phyloP scores from a whole-genome alignment of 2,113 vertebrate species.

The Micronisus gabar region DNA sequence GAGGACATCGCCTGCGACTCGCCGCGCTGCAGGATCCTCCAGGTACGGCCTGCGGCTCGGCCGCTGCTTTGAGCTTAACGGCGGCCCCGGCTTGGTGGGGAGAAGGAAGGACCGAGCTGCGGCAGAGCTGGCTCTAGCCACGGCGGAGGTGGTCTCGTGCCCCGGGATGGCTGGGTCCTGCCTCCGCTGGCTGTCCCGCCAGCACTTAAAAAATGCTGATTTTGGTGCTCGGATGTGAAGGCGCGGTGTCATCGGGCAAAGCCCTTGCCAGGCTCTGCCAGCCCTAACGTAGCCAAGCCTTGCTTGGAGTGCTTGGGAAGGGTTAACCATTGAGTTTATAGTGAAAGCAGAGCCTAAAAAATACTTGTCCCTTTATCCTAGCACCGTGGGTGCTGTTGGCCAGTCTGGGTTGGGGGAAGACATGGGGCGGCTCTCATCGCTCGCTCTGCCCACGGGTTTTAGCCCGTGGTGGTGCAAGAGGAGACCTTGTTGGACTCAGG shows the following conservation, averaged over 20 bases:
- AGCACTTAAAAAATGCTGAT: not conserved
- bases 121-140: not conserved
- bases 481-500: not conserved
- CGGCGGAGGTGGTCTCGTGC: fast-evolving
- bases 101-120: not conserved
- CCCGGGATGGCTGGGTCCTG: not conserved
- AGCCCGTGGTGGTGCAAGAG: not conserved
- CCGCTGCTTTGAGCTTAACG: fast-evolving
- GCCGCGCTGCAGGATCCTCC: slow-evolving; percentile 91
- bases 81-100: not conserved
- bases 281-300: not conserved
- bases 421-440: fast-evolving
- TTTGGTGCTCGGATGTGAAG: not conserved
- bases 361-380: not conserved
- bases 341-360: not conserved
- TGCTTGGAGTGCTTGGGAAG: not conserved
- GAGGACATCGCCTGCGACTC: slow-evolving; percentile 92
- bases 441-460: not conserved
- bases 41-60: slow-evolving; percentile 69
- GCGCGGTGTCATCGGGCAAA: fast-evolving
- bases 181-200: not conserved
- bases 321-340: not conserved
- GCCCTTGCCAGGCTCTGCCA: not conserved
- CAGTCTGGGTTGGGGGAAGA: not conserved
- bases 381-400: not conserved